These are phyloP conservation scores for Elysia chlorotica DNA, from an alignment of 1,140 invertebrate species.

Conservation along the genomic window DNA sequence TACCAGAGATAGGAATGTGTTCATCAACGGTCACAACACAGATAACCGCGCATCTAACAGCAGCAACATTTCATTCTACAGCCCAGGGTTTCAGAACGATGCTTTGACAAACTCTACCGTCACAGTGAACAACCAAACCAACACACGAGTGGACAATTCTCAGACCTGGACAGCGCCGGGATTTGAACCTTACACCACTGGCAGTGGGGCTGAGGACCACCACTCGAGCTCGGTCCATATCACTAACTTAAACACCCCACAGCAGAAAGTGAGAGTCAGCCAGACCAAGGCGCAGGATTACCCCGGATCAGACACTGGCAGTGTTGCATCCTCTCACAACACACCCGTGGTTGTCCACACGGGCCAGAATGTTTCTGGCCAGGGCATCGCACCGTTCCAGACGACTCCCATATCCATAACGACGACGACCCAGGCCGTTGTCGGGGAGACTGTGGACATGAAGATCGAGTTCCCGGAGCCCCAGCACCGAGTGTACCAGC, in stretches of 20 bases:
- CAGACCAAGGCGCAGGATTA: not conserved
- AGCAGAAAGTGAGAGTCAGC: not conserved
- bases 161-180: not conserved
- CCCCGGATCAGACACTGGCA: not conserved
- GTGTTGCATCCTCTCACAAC: not conserved
- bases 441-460: slow-evolving; percentile 17
- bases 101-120: not conserved
- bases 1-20: not conserved
- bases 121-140: not conserved
- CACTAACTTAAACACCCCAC: not conserved
- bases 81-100: not conserved
- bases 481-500: too few species aligned
- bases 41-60: not conserved
- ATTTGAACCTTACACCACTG: slow-evolving; percentile 1
- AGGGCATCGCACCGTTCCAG: not conserved
- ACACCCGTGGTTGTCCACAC: not conserved
- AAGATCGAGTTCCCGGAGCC: slow-evolving; percentile 15
- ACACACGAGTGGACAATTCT: not conserved
- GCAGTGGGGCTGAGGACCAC: not conserved
- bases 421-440: slow-evolving; percentile 7
- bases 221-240: not conserved
- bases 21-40: not conserved
- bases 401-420: slow-evolving; percentile 4
- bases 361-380: not conserved
- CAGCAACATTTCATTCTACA: not conserved